Evolutionary conservation across 2,797 vertebrate genomes (phyloP), one percentile per base, ranked within the genome.

Genomic region (Rousettus madagascariensis): DNA sequence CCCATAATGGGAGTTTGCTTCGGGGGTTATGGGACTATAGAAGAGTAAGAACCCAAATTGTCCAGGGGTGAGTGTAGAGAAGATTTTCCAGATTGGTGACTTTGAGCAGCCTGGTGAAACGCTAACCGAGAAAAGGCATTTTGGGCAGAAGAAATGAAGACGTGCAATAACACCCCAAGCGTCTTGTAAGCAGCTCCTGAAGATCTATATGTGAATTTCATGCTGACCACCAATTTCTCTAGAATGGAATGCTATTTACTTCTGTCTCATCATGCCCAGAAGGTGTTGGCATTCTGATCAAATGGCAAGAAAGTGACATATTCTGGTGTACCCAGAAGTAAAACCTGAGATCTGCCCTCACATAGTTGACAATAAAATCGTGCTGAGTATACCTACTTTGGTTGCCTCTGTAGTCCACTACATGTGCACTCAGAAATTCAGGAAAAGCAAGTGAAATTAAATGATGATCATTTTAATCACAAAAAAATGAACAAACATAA

Each of bases 1-100:
- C 88, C 80, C 92, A 74, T 43, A n/a, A 38, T 46, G 88, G 68
- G 63, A 91, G 63, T 86, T 90, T 80, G 69, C 53, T 66, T 80
- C 0, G 1, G 53, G 55, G 66, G 24, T 17, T 51, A 77, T n/a
- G 41, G 36, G 85, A 82, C 78, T 33, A 55, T 22, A 33, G 46
- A 94, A 43, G 38, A 88, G 57, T 17, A 86, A 83, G 65, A 74
- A 71, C 11, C 28, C 46, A 36, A 46, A 43, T 26, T 79, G 22
- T 71, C 63, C 59, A 80, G 28, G 63, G 30, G n/a, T 36, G 19
- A 41, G 17, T 59, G 72, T 38, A 33, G 38, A 49, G 30, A 68
- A n/a, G 38, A 6, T 55, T 93, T 83, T 49, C 68, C 10, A 26
- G 46, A 12, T 19, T 69, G 24, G 16, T 77, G 61, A 75, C 17